Evolutionary conservation across 1,140 invertebrate genomes (phyloP).

Genomic region (Andricus grossulariae): DNA sequence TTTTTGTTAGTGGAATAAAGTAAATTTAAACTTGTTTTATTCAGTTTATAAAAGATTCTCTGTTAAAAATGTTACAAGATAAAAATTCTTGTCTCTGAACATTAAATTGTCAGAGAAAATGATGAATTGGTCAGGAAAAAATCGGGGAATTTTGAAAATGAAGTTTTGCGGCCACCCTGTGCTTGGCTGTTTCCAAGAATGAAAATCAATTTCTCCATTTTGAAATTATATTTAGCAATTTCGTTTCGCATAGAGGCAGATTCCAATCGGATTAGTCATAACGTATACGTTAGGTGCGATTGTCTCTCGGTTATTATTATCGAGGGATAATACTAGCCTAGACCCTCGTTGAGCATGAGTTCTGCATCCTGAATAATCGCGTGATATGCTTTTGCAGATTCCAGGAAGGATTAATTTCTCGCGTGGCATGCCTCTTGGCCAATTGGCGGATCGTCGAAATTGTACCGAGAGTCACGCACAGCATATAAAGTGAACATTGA

Average conservation of each 20-base stretch:
- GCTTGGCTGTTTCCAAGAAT: too few relatives aligned
- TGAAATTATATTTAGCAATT: too few relatives aligned
- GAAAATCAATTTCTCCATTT: too few relatives aligned
- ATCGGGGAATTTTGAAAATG: too few relatives aligned
- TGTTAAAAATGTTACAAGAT: too few relatives aligned
- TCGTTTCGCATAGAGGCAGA: neutral
- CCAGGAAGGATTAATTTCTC: conserved; percentile 31
- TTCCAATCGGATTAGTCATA: conserved; percentile 15
- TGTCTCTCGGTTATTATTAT: conserved; percentile 16
- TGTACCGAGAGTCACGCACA: conserved; percentile 22
- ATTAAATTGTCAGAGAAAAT: too few relatives aligned
- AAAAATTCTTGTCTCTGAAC: too few relatives aligned
- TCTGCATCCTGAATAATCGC: conserved; percentile 25
- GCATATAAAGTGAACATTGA: neutral
- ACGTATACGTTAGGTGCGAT: conserved; percentile 14
- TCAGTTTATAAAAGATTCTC: too few relatives aligned
- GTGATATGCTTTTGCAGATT: conserved; percentile 30
- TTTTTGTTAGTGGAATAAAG: too few relatives aligned
- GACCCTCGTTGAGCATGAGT: conserved; percentile 25
- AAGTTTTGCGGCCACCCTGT: too few relatives aligned
- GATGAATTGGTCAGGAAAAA: too few relatives aligned
- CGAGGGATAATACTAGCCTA: conserved; percentile 13
- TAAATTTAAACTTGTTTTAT: too few relatives aligned
- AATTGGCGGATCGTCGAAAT: conserved; percentile 28
- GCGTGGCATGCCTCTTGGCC: conserved; percentile 20